These are phyloP conservation scores for Tipula unca DNA, from an alignment of 2,888 invertebrate species.

Conservation along the genomic window DNA sequence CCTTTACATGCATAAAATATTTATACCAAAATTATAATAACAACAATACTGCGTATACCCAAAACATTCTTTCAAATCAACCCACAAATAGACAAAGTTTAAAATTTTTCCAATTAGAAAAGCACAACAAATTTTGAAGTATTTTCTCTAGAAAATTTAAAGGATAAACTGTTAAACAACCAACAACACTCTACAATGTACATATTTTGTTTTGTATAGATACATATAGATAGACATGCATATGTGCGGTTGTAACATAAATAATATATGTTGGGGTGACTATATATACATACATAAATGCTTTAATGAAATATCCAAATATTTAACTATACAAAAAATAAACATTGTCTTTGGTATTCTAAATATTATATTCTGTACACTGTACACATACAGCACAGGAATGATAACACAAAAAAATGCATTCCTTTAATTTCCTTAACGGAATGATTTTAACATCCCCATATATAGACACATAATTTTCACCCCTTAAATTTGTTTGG, in stretches of 20 bases:
- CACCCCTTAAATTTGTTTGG: neutral
- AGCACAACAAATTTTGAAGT: neutral
- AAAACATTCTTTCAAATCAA: neutral
- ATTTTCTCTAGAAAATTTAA: neutral
- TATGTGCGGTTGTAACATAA: neutral
- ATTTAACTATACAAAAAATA: neutral
- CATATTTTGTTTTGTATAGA: no score
- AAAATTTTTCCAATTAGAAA: neutral
- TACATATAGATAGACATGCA: neutral
- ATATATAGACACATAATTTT: neutral
- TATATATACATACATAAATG: neutral
- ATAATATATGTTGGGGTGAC: neutral
- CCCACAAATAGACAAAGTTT: neutral
- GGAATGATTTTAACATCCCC: neutral
- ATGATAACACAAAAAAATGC: neutral
- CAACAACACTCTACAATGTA: neutral
- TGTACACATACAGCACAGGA: neutral
- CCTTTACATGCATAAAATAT: neutral
- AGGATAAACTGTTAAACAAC: neutral
- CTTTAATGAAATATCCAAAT: neutral
- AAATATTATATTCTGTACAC: neutral
- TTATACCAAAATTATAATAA: neutral
- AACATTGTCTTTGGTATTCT: neutral
- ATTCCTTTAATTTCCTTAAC: neutral
- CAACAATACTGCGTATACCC: neutral